Percentiles rank a stretch among this genome's conserved stretches.
Evolutionary conservation across 2,888 invertebrate species (phyloP).

Genomic region (Micropterix aruncella): DNA sequence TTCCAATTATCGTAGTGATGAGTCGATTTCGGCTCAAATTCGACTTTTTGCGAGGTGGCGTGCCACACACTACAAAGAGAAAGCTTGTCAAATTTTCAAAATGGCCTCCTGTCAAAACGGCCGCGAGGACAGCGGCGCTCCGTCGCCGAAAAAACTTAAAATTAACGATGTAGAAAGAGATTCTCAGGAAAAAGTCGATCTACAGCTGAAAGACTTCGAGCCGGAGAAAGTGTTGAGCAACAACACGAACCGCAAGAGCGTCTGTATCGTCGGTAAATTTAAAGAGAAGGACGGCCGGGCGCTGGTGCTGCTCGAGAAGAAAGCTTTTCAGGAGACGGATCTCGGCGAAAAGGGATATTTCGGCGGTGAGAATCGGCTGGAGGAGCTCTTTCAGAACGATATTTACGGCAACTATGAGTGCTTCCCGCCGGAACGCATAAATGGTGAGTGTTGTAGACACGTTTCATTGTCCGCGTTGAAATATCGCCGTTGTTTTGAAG

Average conservation of each 20-base stretch:
- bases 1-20: no score
- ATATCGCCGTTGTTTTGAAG: no score
- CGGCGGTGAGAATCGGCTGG: constrained; percentile 39
- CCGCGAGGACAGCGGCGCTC: constrained; percentile 22
- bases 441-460: no score
- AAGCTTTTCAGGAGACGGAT: constrained; percentile 56
- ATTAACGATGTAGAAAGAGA: constrained; percentile 23
- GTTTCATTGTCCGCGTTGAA: no score
- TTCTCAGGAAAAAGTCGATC: constrained; percentile 19
- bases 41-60: no score
- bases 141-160: constrained; percentile 30
- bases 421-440: constrained; percentile 42
- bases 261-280: constrained; percentile 58
- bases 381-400: constrained; percentile 63
- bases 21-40: no score
- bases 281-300: constrained; percentile 45
- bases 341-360: constrained; percentile 44
- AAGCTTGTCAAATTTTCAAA: no score
- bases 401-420: constrained; percentile 74
- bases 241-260: constrained; percentile 56
- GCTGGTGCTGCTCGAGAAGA: constrained; percentile 68
- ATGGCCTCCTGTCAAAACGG: constrained; percentile 30
- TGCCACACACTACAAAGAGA: no score
- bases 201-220: constrained; percentile 50
- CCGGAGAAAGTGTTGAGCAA: constrained; percentile 53